Base-by-base conservation (phyloP, 2,113 vertebrate species). In the Chaetura pelagica region DNA sequence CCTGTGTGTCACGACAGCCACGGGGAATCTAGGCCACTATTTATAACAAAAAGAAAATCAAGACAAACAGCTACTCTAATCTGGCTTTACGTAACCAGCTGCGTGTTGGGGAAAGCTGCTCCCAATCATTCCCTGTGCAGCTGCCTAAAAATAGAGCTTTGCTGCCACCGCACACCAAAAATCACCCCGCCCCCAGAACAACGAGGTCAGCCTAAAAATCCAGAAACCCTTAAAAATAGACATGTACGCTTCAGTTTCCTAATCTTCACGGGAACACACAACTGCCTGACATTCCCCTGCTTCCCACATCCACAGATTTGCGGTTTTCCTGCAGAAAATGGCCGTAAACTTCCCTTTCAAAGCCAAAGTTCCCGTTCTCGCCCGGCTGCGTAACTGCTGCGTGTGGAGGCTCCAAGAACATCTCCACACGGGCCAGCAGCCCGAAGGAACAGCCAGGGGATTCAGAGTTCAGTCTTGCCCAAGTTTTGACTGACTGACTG, bases 81-180 rank as follows among this genome's bases (percentile, higher is more conserved):
- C 67, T 5, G 6, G 5, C 14, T 0, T 17, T 46, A 2, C 0
- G 1, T 5, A 27, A 20, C 35, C 73, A 40, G 76, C 58, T 57
- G 64, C 3, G 0, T 3, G 23, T 3, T 15, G 44, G 76, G 51
- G 48, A 57, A 24, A 16, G 84, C 12, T 57, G 69, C 59, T 80
- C 84, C 42, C 69, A 13, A 0, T 15, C 61, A 1, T 2, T 4
- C 52, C 0, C 13, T 1, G 6, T n/a, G 63, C 59, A 30, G 22
- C 10, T 40, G 1, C 1, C 3, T 1, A 24, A 9, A 63, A 11
- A 35, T 4, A 2, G 64, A 46, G 26, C 78, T n/a, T 20, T 4
- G 12, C 44, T 4, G 9, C 54, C 24, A 0, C 7, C 42, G 1
- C 1, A 4, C n/a, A 15, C 54, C 7, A 2, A 52, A 21, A 54